phyloP scores from a whole-genome alignment of 2,888 invertebrate species.

The Dicycla oo region DNA sequence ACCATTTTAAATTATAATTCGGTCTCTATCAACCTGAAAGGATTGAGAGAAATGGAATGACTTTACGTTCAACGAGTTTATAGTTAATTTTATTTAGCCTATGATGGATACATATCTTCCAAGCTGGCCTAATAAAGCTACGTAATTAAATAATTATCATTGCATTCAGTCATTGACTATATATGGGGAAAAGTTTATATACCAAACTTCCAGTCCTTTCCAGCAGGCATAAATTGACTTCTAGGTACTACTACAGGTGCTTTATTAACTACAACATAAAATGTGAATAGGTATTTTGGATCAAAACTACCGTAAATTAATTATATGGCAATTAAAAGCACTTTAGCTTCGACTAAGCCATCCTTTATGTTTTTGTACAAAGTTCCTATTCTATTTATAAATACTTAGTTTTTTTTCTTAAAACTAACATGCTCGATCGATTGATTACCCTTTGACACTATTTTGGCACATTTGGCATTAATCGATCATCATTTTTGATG shows the following conservation, averaged over 20 bases:
- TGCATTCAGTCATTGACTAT: conserved; percentile 9
- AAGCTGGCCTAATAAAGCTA: background rate
- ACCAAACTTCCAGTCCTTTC: conserved; percentile 44
- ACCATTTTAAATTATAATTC: background rate
- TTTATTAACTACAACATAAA: conserved; percentile 28
- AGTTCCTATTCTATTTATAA: conserved; percentile 75
- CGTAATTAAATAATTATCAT: conserved; percentile 22
- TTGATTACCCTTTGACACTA: conserved; percentile 55
- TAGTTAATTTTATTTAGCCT: background rate
- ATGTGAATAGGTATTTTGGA: conserved; percentile 32
- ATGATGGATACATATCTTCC: background rate
- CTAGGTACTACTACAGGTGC: conserved; percentile 52
- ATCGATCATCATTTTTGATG: conserved; percentile 21
- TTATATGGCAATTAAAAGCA: conserved; percentile 82
- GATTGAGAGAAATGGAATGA: background rate
- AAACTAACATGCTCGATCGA: conserved; percentile 53
- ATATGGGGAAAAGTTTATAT: background rate
- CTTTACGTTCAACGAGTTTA: background rate
- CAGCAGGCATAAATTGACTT: conserved; percentile 40
- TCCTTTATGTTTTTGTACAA: conserved; percentile 74
- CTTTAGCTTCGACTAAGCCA: conserved; percentile 64
- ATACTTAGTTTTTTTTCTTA: conserved; percentile 64
- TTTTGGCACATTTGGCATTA: conserved; percentile 50
- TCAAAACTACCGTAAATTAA: conserved; percentile 56
- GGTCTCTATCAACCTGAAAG: background rate